A percentile compares a stretch with the other conserved stretches of the same genome.
Evolutionary conservation across 2,797 vertebrate species (phyloP).

Genomic region (Ceyx erithaca): DNA sequence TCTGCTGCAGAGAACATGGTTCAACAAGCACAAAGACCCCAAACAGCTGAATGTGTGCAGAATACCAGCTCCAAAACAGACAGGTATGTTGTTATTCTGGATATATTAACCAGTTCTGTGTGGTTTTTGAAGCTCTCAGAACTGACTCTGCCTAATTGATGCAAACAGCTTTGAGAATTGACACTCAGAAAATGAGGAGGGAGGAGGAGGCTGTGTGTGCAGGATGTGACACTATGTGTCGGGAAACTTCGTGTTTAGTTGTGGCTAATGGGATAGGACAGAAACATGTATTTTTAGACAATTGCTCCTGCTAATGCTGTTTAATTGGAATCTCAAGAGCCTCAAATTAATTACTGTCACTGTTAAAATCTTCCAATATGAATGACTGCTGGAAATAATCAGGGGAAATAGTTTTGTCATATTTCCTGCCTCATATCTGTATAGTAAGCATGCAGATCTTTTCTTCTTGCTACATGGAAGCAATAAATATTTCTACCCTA

Average conservation of each 20-base stretch:
- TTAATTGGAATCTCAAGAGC: slow-evolving; percentile 7
- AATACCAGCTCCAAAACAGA: not conserved
- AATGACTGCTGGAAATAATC: slow-evolving; percentile 41
- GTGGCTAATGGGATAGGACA: slow-evolving; percentile 11
- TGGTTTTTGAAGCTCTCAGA: not conserved
- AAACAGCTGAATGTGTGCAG: not conserved
- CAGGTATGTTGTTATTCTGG: not conserved
- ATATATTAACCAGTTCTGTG: not conserved
- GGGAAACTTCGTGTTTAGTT: not conserved
- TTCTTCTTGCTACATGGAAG: not conserved
- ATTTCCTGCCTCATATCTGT: slow-evolving; percentile 12
- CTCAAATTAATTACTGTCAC: slow-evolving; percentile 4
- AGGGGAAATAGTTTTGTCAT: slow-evolving; percentile 16
- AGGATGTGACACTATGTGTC: not conserved
- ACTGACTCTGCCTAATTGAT: not conserved
- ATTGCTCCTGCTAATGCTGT: not conserved
- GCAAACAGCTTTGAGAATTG: not conserved
- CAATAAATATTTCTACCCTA: not conserved
- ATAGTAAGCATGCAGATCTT: not conserved
- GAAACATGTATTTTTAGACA: slow-evolving; percentile 29
- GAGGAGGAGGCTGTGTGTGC: not conserved
- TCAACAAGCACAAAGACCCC: not conserved
- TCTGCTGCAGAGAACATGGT: not conserved
- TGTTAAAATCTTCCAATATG: slow-evolving; percentile 21
- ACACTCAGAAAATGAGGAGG: not conserved